A percentile compares a stretch with the other conserved stretches of the same genome.
Conservation (phyloP, 1,140 invertebrate genomes). For the Diploscapter pachys region DNA sequence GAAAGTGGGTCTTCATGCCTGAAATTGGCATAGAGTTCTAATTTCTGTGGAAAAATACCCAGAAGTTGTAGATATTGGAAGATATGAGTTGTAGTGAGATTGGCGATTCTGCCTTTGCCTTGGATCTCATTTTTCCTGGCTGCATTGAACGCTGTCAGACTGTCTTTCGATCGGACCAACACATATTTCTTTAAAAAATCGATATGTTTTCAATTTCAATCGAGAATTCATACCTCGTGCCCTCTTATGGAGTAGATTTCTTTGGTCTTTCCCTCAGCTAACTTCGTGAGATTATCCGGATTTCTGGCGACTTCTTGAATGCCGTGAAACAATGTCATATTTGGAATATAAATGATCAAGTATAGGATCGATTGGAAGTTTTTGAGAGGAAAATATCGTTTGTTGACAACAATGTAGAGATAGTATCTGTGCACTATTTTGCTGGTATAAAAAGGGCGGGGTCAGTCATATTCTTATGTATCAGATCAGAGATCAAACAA, state of each 20-base stretch:
- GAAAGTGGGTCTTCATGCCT: slow-evolving; percentile 85
- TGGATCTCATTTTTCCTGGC: slow-evolving; percentile 80
- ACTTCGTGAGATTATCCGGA: slow-evolving; percentile 27
- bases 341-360: too few species aligned
- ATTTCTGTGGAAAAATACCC: slow-evolving; percentile 56
- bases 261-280: slow-evolving; percentile 89
- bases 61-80: slow-evolving; percentile 80
- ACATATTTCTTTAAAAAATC: slow-evolving; percentile 63
- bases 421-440: too few species aligned
- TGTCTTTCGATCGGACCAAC: slow-evolving; percentile 77
- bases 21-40: slow-evolving; percentile 18
- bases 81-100: slow-evolving; percentile 81
- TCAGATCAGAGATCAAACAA: too few species aligned
- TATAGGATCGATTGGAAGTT: too few species aligned
- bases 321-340: too few species aligned
- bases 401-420: too few species aligned
- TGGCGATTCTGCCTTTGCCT: slow-evolving; percentile 90
- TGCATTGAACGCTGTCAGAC: slow-evolving; percentile 92
- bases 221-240: slow-evolving; percentile 61
- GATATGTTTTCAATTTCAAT: not conserved
- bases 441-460: too few species aligned
- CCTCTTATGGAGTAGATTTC: slow-evolving; percentile 75
- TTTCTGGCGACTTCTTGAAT: not conserved
- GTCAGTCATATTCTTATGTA: too few species aligned
- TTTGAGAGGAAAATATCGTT: too few species aligned